Evolutionary conservation across 2,888 invertebrate species (phyloP), one percentile per base, ranked within the genome.

Genomic region (Alsophila aescularia): DNA sequence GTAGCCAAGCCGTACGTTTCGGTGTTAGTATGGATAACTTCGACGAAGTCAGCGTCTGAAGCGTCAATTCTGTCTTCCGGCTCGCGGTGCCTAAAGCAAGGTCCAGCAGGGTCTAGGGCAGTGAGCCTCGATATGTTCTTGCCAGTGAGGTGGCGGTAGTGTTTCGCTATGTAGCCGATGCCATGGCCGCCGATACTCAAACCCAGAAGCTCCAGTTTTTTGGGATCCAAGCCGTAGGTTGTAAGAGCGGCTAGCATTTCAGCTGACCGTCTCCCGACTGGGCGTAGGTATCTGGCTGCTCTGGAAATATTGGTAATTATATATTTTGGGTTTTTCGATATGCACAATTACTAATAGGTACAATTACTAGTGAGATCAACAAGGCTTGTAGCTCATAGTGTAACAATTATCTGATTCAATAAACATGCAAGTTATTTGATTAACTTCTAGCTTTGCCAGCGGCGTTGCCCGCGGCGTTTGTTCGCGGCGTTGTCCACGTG

Each of bases 11-110:
- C 73, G 10, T 52, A 65, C 0, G 62, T 68, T 3, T 71, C 70
- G 1, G 56, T 67, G 32, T 74, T 72, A 0, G 72, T 72, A 16
- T 64, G 60, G 7, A 74, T 41, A 0, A 65, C 50, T 2, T 68
- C 64, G 2, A 74, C 70, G 1, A 64, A 60, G 27, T 74, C 71
- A 0, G 67, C 73, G 13, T 74, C 73, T 1, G 60, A 61, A 0
- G 60, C 50, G 48, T 70, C 71, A 5, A 74, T 53, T 29, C 72
- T 64, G 7, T 67, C 57, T 5, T 66, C 61, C 7, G 73, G 66
- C 0, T 62, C 68, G 12, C 15, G 29, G 21, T 13, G 0, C 7
- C 70, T 62, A 14, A 70, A 70, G 45, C 73, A 73, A 32, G 70
- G 69, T 1, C 71, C 73, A 4, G 69, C 34, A 3, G 73, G 69